Percentiles rank a stretch among this genome's conserved stretches.
phyloP scores from a whole-genome alignment of 2,113 vertebrate genomes.

The Microtus montanus region DNA sequence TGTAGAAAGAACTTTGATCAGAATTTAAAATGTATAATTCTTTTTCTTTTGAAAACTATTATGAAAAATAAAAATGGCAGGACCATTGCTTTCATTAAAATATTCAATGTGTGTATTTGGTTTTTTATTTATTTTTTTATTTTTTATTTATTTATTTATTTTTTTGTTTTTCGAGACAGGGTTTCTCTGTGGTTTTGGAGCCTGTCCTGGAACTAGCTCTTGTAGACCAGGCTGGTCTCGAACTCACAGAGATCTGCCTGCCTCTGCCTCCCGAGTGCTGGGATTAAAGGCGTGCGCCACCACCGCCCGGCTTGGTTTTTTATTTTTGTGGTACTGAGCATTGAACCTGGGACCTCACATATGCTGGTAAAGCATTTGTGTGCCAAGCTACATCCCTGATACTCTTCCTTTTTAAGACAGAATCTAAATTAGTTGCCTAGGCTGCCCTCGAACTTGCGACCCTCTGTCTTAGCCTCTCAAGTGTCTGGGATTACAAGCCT shows the following conservation, averaged over 20 bases:
- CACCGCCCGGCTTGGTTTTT: too few species aligned
- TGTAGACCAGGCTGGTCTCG: too few species aligned
- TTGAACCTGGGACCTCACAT: neutral
- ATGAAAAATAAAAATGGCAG: constrained; percentile 79
- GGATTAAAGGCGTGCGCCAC: too few species aligned
- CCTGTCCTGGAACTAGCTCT: too few species aligned
- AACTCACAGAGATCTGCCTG: too few species aligned
- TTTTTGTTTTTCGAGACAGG: too few species aligned
- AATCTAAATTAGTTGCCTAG: neutral
- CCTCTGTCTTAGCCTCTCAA: neutral
- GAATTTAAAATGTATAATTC: constrained; percentile 62
- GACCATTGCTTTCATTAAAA: constrained; percentile 77
- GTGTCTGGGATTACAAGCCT: neutral
- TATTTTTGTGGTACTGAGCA: neutral
- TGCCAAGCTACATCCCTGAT: neutral
- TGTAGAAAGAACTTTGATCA: constrained; percentile 38
- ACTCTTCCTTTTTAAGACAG: neutral
- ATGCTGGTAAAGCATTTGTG: neutral
- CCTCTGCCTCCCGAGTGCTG: too few species aligned
- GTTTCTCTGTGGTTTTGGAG: too few species aligned
- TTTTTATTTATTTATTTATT: too few species aligned
- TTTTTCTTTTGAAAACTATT: constrained; percentile 78
- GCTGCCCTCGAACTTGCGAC: neutral
- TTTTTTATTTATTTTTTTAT: too few species aligned
- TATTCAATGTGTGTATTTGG: constrained; percentile 36